Evolutionary conservation across 2,888 invertebrate species (phyloP).

Genomic region (Oscheius sp.): DNA sequence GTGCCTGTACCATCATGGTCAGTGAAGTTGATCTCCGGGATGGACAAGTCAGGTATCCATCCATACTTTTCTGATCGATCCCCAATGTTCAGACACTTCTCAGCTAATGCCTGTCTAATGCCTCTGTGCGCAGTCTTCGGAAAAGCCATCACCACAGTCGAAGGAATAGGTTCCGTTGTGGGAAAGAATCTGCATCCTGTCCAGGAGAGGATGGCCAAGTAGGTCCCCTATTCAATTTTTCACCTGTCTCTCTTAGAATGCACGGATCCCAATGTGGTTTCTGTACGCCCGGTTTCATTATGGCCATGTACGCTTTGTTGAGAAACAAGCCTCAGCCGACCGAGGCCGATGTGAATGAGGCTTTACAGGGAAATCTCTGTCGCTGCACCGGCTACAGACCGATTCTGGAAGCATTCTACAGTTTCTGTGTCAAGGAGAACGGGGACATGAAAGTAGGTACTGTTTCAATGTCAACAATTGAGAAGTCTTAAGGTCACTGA

Average conservation of each 20-base stretch:
- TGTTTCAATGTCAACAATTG: too few species aligned
- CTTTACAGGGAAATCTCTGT: constrained; percentile 80
- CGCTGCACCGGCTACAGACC: constrained; percentile 94
- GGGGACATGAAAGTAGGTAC: constrained; percentile 51
- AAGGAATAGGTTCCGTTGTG: constrained; percentile 89
- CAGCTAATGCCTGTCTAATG: constrained; percentile 88
- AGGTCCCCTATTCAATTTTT: background rate
- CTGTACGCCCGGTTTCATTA: constrained; percentile 94
- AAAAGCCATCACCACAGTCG: constrained; percentile 88
- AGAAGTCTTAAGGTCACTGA: constrained; percentile 31
- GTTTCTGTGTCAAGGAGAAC: constrained; percentile 61
- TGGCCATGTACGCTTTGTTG: constrained; percentile 93
- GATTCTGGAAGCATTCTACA: constrained; percentile 87
- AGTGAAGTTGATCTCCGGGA: constrained; percentile 61
- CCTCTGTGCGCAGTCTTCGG: constrained; percentile 90
- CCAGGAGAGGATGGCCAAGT: constrained; percentile 77
- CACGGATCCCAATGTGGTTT: constrained; percentile 96
- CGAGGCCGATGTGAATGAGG: constrained; percentile 62
- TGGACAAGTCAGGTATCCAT: constrained; percentile 49
- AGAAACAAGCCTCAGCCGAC: constrained; percentile 82
- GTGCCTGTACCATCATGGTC: constrained; percentile 75
- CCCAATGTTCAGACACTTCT: constrained; percentile 62
- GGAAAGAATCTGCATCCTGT: constrained; percentile 83
- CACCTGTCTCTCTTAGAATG: constrained; percentile 74
- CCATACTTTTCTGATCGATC: background rate